Evolutionary conservation across 2,113 vertebrate genomes (phyloP).

Genomic region (Oenanthe melanoleuca): DNA sequence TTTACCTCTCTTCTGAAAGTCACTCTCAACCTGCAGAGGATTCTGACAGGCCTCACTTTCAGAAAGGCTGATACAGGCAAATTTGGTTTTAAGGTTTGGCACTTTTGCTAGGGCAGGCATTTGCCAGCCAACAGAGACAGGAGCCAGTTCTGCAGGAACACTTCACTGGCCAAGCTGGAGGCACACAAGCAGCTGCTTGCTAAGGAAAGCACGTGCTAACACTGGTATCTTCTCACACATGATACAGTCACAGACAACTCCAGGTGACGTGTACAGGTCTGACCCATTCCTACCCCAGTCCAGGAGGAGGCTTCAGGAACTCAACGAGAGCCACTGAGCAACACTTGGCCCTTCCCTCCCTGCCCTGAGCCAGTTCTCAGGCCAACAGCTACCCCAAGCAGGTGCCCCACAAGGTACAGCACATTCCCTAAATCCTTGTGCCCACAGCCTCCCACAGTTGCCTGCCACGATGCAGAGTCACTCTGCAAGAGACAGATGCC

Average conservation of each 20-base stretch:
- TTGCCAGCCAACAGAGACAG: neutral
- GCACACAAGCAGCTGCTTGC: neutral
- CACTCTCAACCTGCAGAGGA: neutral
- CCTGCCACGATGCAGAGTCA: neutral
- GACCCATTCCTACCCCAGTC: neutral
- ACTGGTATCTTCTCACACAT: neutral
- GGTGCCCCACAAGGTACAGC: neutral
- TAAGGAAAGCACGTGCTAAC: neutral
- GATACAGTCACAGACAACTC: neutral
- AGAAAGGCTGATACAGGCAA: constrained; percentile 7
- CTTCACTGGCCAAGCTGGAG: neutral
- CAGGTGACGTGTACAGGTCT: neutral
- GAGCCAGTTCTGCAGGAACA: neutral
- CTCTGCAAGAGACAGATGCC: neutral
- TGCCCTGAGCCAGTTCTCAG: neutral
- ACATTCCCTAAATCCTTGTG: neutral
- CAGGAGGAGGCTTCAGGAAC: neutral
- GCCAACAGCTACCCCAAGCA: neutral
- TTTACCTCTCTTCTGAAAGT: neutral
- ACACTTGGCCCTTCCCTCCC: neutral
- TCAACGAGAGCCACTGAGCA: fast-evolving
- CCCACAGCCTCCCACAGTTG: neutral
- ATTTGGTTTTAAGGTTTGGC: constrained; percentile 59
- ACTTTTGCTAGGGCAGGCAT: constrained; percentile 18
- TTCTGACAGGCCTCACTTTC: neutral